Percentiles rank a stretch among this genome's conserved stretches.
Evolutionary conservation across 2,113 vertebrate species (phyloP).

Genomic region (Thymallus thymallus): DNA sequence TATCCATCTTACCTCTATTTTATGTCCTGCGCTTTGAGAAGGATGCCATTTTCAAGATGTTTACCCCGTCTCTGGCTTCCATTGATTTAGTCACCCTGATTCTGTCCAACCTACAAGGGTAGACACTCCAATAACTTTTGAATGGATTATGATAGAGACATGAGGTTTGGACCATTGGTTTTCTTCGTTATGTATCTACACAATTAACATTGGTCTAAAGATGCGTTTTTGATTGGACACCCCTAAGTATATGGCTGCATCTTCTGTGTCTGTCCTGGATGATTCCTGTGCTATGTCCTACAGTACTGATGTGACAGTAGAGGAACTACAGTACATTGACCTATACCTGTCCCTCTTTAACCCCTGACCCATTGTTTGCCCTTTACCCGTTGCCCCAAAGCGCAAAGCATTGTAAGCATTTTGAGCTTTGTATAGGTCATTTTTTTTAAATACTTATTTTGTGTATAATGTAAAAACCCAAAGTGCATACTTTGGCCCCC

Average conservation of each 20-base stretch:
- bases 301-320: constrained; percentile 58
- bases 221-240: too few species aligned
- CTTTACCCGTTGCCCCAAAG: constrained; percentile 34
- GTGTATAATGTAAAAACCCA: constrained; percentile 70
- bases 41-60: too few species aligned
- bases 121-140: too few species aligned
- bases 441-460: constrained; percentile 76
- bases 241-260: constrained; percentile 60
- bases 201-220: too few species aligned
- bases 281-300: constrained; percentile 65
- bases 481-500: constrained; percentile 36
- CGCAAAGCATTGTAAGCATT: constrained; percentile 71
- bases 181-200: too few species aligned
- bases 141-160: too few species aligned
- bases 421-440: constrained; percentile 73
- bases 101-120: too few species aligned
- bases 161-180: too few species aligned
- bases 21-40: too few species aligned
- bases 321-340: constrained; percentile 49
- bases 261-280: constrained; percentile 65
- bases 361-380: neutral
- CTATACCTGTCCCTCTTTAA: constrained; percentile 5
- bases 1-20: too few species aligned
- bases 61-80: too few species aligned
- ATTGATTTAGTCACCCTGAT: too few species aligned